A percentile compares a stretch with the other conserved stretches of the same genome.
phyloP scores from a whole-genome alignment of 2,888 invertebrate species.

The Lithophane ornitopus region DNA sequence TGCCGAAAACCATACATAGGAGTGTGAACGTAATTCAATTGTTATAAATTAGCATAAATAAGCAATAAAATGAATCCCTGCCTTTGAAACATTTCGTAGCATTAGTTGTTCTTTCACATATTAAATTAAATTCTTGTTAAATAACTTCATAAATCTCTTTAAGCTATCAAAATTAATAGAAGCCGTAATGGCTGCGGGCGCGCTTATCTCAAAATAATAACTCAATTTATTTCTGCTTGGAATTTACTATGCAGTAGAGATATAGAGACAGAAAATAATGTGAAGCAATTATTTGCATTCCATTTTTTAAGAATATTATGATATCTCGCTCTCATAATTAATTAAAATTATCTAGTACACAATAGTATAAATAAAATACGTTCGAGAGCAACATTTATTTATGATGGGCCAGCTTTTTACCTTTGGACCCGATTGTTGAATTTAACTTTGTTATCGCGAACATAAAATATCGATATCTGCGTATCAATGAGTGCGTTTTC shows the following conservation, averaged over 20 bases:
- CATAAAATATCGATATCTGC: constrained; percentile 50
- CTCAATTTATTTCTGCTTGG: constrained; percentile 43
- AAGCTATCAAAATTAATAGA: constrained; percentile 44
- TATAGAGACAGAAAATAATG: constrained; percentile 25
- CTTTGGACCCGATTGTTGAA: constrained; percentile 27
- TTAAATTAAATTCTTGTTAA: constrained; percentile 35
- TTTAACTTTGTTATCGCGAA: constrained; percentile 56
- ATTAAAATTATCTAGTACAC: neutral
- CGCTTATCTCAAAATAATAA: constrained; percentile 48
- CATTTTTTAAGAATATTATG: neutral
- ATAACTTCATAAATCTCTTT: constrained; percentile 44
- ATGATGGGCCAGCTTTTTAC: constrained; percentile 7
- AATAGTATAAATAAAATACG: neutral
- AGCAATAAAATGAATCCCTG: neutral
- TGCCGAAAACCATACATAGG: neutral
- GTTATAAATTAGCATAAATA: neutral
- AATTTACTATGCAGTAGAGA: constrained; percentile 24
- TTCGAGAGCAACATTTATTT: constrained; percentile 1
- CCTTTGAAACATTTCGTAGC: constrained; percentile 18
- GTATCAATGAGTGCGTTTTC: constrained; percentile 47
- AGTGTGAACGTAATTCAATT: neutral
- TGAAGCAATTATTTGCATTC: constrained; percentile 6
- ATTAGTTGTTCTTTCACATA: constrained; percentile 23
- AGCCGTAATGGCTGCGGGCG: constrained; percentile 31
- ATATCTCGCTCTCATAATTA: neutral